Conservation (phyloP, 2,797 vertebrate species). For the Hypotaenidia philippensis region DNA sequence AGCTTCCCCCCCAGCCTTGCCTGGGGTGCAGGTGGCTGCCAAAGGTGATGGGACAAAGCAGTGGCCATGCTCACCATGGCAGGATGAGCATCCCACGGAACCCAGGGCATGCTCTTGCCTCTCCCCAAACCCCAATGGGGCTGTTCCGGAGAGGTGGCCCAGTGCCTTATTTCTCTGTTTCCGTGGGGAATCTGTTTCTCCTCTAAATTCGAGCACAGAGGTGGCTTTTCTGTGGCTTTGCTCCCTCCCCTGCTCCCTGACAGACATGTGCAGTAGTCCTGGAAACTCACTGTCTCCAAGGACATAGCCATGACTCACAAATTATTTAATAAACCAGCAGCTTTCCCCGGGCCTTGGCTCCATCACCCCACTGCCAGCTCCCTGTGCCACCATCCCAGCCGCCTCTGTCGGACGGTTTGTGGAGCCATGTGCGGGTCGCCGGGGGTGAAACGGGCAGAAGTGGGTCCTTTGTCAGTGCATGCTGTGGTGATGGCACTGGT, state of each 20-base stretch:
- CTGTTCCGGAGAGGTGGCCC: accelerated
- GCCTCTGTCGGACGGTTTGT: accelerated
- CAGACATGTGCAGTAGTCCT: background rate
- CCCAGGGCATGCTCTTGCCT: accelerated
- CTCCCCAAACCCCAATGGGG: accelerated
- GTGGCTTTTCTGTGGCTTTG: background rate
- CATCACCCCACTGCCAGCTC: background rate
- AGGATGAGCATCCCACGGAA: accelerated
- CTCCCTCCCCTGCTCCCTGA: background rate
- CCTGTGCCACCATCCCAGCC: background rate
- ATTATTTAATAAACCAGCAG: slow-evolving; percentile 1
- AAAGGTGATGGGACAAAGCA: accelerated
- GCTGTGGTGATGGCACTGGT: accelerated
- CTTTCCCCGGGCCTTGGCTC: background rate
- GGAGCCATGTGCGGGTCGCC: accelerated
- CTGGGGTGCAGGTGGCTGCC: accelerated
- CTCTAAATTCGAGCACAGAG: background rate
- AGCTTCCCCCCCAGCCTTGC: background rate
- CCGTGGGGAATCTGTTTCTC: background rate
- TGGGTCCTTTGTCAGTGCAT: background rate
- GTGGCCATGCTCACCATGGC: accelerated
- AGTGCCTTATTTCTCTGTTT: background rate
- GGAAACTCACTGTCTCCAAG: slow-evolving; percentile 11
- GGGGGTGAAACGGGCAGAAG: background rate
- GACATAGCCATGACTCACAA: slow-evolving; percentile 6